Conservation (phyloP, 2,113 vertebrate genomes). For the Hystrix cristata region DNA sequence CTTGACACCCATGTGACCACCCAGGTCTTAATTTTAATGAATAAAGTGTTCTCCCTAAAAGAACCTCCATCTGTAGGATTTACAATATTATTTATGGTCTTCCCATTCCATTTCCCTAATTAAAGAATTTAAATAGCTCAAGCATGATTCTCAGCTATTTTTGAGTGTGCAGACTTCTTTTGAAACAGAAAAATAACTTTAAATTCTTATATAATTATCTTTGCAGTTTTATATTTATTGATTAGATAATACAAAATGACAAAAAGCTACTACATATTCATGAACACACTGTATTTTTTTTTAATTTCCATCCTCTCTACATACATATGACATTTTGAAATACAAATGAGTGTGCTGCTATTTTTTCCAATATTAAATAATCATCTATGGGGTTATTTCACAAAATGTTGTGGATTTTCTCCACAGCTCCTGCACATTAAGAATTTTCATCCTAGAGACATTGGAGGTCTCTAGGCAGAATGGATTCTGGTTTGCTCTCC, state of each 20-base stretch:
- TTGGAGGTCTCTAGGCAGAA: background rate
- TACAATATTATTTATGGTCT: background rate
- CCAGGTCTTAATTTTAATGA: background rate
- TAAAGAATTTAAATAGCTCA: constrained; percentile 31
- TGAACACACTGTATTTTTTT: background rate
- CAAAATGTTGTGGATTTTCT: background rate
- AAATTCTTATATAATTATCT: background rate
- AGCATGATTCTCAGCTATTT: background rate
- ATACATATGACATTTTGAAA: background rate
- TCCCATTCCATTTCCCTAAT: background rate
- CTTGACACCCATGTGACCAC: background rate
- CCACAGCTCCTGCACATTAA: background rate
- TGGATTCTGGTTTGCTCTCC: background rate
- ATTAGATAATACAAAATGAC: constrained; percentile 10
- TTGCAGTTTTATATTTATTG: background rate
- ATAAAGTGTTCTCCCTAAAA: background rate
- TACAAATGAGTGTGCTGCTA: background rate
- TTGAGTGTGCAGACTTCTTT: background rate
- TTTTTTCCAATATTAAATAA: background rate
- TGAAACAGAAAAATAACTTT: constrained; percentile 19
- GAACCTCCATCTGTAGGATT: background rate
- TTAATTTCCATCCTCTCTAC: background rate
- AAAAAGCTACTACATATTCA: background rate
- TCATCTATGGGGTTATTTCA: background rate
- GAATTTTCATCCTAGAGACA: background rate